These are phyloP conservation scores for Hydropotes inermis DNA, from an alignment of 2,113 vertebrate genomes.

Conservation along the genomic window DNA sequence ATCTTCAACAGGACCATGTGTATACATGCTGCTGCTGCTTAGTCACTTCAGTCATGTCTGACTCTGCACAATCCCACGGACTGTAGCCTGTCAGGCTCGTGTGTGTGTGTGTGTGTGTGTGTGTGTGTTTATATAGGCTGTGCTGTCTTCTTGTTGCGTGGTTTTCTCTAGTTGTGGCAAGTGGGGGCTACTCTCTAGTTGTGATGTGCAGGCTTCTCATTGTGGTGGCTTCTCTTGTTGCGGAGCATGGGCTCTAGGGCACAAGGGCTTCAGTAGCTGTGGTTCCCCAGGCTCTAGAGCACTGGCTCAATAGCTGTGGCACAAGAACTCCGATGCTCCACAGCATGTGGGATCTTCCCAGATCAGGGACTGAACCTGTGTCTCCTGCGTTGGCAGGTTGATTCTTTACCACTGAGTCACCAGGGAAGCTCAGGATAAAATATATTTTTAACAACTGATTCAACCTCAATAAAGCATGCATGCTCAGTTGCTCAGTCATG, in stretches of 20 bases:
- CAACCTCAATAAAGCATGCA: neutral
- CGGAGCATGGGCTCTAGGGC: neutral
- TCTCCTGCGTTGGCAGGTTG: neutral
- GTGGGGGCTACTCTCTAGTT: neutral
- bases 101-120: fast-evolving
- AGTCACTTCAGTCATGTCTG: fast-evolving
- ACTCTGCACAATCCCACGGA: neutral
- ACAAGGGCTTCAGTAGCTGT: neutral
- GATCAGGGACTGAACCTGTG: neutral
- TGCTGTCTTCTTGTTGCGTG: neutral
- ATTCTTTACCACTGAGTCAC: neutral
- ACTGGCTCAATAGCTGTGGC: neutral
- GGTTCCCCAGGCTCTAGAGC: neutral
- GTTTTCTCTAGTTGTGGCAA: neutral
- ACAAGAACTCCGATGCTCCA: neutral
- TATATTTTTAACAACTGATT: neutral
- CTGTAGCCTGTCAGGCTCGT: neutral
- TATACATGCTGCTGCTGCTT: neutral
- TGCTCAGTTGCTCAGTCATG: neutral
- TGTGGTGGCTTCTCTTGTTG: neutral
- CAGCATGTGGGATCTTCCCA: neutral
- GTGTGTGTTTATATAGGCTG: neutral
- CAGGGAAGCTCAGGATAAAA: neutral
- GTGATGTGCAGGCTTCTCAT: neutral
- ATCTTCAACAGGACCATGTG: neutral